Base-by-base conservation (phyloP, 1,140 invertebrate genomes). In the Zaprionus vittiger region DNA sequence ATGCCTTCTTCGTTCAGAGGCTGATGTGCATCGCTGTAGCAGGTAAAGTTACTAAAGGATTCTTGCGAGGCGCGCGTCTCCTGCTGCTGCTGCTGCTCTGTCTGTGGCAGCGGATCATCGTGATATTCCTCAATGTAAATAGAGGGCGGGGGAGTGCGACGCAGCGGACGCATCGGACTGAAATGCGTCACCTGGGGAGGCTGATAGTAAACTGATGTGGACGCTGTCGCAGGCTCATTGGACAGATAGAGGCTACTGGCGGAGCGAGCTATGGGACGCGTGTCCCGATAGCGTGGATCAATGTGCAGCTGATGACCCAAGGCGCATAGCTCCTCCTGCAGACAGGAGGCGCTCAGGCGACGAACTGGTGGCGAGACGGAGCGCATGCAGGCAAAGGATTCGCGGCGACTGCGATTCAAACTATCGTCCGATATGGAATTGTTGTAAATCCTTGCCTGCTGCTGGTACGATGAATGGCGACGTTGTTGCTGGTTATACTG, bases 41-140 rank as follows among this genome's bases (percentile, higher is more conserved):
- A 59, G 22, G 83, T 80, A 37, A 92, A 86, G 41, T 90, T 91
- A 1, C 67, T 74, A 67, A 92, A 85, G 1, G 91, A 91, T 44
- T 93, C 92, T 37, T 90, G 91, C 6, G 91, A 92, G 12, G 71
- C 55, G 1, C 67, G 56, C n/a, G 66, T 68, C 2, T 61, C 54
- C 56, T 54, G 60, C n/a, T 20, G 37, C 1, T 14, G 38, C 5
- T 56, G 37, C 9, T 55, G 62, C 44, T 63, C 68, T 14, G 70
- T 73, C 6, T 47, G n/a, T 56, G 77, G 68, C 9, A 52, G 24
- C 14, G 91, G 79, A 15, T 87, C 86, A 59, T 93, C 92, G 49
- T 73, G 81, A 69, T 93, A 93, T 62, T 93, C 91, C 63, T 93
- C 92, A 7, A 93, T 93, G 20, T 85, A 93, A 38, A 93, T 93